phyloP scores from a whole-genome alignment of 2,797 vertebrate species.

The Gymnothorax javanicus region DNA sequence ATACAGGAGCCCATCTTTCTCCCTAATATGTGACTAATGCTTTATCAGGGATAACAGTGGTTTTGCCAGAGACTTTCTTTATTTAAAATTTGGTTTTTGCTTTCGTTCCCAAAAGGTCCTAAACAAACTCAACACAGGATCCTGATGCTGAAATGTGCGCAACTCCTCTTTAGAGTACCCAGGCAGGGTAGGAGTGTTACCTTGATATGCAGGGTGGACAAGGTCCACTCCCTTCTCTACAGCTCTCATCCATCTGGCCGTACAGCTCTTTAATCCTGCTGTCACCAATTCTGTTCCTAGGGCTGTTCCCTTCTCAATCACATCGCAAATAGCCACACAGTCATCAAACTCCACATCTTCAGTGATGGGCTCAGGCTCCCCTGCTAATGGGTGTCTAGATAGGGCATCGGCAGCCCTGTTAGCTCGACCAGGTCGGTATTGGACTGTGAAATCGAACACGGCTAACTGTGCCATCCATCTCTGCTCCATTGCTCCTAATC shows the following conservation, averaged over 20 bases:
- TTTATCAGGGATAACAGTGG: no score
- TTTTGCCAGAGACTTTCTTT: no score
- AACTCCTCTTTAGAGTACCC: no score
- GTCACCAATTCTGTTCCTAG: not conserved
- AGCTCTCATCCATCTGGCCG: not conserved
- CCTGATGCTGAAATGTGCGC: no score
- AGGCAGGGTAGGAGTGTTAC: no score
- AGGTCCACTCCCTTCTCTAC: no score
- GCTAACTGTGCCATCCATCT: slow-evolving; percentile 19
- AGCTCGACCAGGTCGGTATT: not conserved
- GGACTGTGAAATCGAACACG: slow-evolving; percentile 13
- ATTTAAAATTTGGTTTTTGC: no score
- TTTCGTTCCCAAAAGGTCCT: no score
- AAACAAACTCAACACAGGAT: no score
- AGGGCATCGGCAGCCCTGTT: slow-evolving; percentile 20
- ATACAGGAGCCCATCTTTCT: no score
- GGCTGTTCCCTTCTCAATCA: slow-evolving; percentile 1
- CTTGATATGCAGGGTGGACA: no score
- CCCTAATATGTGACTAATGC: no score
- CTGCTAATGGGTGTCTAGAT: slow-evolving; percentile 33
- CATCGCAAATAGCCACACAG: slow-evolving; percentile 21
- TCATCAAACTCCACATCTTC: slow-evolving; percentile 30
- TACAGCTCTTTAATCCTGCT: not conserved
- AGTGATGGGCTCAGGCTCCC: not conserved
- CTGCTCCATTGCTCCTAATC: slow-evolving; percentile 23